Evolutionary conservation across 2,113 vertebrate genomes (phyloP), one percentile per base, ranked within the genome.

Genomic region (Microcebus ravelobensis): DNA sequence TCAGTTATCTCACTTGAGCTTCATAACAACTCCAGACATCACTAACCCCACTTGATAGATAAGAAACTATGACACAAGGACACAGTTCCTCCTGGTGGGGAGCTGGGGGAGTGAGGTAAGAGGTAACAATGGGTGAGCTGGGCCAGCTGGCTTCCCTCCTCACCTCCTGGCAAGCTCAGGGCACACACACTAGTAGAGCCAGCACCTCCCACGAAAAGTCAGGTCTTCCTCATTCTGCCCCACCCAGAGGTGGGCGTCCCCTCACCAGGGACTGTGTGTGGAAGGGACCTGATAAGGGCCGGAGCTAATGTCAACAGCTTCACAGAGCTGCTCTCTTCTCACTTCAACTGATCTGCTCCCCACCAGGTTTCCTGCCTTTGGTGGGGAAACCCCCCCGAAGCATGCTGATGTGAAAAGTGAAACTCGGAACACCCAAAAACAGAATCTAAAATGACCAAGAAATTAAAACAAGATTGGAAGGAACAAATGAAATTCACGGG

Each of bases 341-440:
- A 1, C 34, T 6, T 6, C 92, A 9, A 13, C 83, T 15, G n/a
- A 79, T 42, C 36, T 73, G 48, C 45, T 80, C 59, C 36, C 39
- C 15, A 42, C 65, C 61, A 18, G 8, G 23, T 79, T 97, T 97
- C 97, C 96, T 94, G 93, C 57, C 76, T 36, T 52, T 1, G 8
- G 25, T 55, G 52, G 88, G 74, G 82, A 93, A 87, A 76, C 3
- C 39, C 36, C 36, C 87, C 90, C 59, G 50, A 93, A 45, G 15
- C 21, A 81, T 29, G 25, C 9, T 6, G 34, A 65, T 48, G n/a
- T 81, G 23, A 76, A 92, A 88, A 63, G 36, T 4, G 20, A 97
- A 92, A 94, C 52, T 74, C 71, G 68, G n/a, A 94, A 74, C 31
- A 79, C 55, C 36, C 59, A 10, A 61, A 96, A 90, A 23, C 48